Evolutionary conservation across 2,888 invertebrate species (phyloP).

Genomic region (Lordiphosa fenestrarum): DNA sequence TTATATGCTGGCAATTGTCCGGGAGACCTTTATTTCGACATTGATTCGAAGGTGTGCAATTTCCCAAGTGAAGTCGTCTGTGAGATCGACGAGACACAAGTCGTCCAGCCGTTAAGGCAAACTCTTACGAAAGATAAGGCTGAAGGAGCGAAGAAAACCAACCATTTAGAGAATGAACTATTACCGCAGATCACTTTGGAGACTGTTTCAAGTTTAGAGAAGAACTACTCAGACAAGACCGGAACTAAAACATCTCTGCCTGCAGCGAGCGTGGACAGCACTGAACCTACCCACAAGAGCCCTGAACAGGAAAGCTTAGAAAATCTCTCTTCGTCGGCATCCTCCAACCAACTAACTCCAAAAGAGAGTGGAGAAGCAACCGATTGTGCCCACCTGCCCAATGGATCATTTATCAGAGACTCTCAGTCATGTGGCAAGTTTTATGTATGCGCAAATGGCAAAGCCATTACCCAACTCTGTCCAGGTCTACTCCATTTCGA

Average conservation of each 20-base stretch:
- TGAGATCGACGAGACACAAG: not conserved
- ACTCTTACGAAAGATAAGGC: not conserved
- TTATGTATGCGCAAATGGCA: constrained; percentile 49
- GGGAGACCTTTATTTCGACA: constrained; percentile 34
- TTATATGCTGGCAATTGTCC: constrained; percentile 37
- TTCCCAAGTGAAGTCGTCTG: constrained; percentile 38
- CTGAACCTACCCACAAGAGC: not conserved
- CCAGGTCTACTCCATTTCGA: constrained; percentile 47
- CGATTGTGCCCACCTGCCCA: constrained; percentile 24
- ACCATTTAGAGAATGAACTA: no score
- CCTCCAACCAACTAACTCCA: constrained; percentile 1
- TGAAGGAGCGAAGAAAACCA: not conserved
- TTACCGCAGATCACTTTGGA: no score
- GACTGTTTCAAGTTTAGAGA: no score
- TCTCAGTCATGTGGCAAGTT: constrained; percentile 37
- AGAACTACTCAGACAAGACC: no score
- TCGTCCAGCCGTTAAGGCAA: not conserved
- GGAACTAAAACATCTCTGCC: not conserved
- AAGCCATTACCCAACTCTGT: constrained; percentile 36
- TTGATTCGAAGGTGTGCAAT: constrained; percentile 34
- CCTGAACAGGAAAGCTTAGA: not conserved
- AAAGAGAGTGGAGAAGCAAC: not conserved
- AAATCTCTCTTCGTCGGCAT: not conserved
- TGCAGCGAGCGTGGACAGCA: no score
- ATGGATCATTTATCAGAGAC: constrained; percentile 47